Conservation (phyloP, 2,888 invertebrate genomes). For the Drosophila mayaguana region DNA sequence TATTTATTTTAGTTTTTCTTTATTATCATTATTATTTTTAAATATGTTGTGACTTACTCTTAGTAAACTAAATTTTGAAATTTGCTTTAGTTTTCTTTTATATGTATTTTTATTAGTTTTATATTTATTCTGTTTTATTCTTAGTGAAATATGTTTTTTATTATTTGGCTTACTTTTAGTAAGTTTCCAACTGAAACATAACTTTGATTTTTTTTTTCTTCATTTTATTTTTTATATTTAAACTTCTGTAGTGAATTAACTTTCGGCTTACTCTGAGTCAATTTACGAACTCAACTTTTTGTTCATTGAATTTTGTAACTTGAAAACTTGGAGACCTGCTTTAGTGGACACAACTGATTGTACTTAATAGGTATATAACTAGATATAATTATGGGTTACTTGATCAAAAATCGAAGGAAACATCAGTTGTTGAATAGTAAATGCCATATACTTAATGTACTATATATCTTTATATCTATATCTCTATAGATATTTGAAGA, state of each 20-base stretch:
- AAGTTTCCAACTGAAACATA: background rate
- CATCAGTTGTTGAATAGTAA: slow-evolving; percentile 54
- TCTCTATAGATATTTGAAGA: slow-evolving; percentile 6
- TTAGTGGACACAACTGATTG: slow-evolving; percentile 58
- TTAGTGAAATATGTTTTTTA: background rate
- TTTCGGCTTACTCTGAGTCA: slow-evolving; percentile 38
- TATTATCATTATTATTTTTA: background rate
- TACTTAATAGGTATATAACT: slow-evolving; percentile 73
- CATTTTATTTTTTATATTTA: background rate
- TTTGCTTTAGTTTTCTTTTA: background rate
- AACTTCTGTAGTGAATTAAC: background rate
- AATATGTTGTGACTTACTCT: slow-evolving; percentile 24
- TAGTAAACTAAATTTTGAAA: slow-evolving; percentile 23
- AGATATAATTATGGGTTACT: slow-evolving; percentile 40
- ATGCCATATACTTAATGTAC: slow-evolving; percentile 25
- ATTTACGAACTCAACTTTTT: slow-evolving; percentile 25
- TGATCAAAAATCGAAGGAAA: slow-evolving; percentile 61
- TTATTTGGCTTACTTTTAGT: background rate
- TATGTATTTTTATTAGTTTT: background rate
- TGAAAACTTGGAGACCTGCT: slow-evolving; percentile 6
- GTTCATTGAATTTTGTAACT: slow-evolving; percentile 20
- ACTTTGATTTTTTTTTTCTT: slow-evolving; percentile 6
- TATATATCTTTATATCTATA: background rate
- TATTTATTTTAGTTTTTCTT: background rate
- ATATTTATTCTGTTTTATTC: background rate